phyloP scores from a whole-genome alignment of 23 tunicate species.

The Trididemnum clinides region DNA sequence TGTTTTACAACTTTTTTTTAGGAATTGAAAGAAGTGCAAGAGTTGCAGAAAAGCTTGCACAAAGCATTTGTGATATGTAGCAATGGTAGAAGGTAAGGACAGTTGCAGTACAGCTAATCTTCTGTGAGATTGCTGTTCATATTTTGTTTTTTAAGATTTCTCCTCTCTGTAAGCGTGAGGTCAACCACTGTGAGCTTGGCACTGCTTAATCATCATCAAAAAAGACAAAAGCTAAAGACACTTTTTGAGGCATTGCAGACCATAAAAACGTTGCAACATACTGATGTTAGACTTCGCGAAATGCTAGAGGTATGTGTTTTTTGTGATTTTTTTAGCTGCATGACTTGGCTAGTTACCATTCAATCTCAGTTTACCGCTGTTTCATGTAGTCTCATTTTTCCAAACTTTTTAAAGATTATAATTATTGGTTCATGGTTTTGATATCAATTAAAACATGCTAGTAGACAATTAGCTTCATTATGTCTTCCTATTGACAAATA shows the following conservation, averaged over 20 bases:
- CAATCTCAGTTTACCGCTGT: too few relatives aligned
- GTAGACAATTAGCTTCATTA: too few relatives aligned
- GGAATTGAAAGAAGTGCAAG: constrained; percentile 81
- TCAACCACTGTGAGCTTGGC: constrained; percentile 30
- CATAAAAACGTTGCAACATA: constrained; percentile 85
- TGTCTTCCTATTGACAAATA: too few relatives aligned
- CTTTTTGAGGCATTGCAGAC: constrained; percentile 66
- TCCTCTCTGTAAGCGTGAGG: constrained; percentile 48
- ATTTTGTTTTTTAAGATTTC: constrained; percentile 16
- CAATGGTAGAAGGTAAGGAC: constrained; percentile 73
- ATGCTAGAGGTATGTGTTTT: constrained; percentile 72
- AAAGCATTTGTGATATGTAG: constrained; percentile 68
- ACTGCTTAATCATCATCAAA: constrained; percentile 60
- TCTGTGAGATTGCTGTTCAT: background rate
- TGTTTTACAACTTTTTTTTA: constrained; percentile 5
- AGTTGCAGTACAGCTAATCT: background rate
- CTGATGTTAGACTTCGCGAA: constrained; percentile 84
- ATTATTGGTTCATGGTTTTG: too few relatives aligned
- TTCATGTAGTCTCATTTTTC: too few relatives aligned
- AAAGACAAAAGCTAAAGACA: constrained; percentile 34
- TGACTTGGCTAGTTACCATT: too few relatives aligned
- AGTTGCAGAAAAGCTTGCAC: constrained; percentile 58
- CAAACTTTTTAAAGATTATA: too few relatives aligned
- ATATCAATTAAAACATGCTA: too few relatives aligned
- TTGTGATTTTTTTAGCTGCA: too few relatives aligned